These are phyloP conservation scores for Acestrorhynchus altus DNA, from an alignment of 2,797 vertebrate species.

Conservation along the genomic window DNA sequence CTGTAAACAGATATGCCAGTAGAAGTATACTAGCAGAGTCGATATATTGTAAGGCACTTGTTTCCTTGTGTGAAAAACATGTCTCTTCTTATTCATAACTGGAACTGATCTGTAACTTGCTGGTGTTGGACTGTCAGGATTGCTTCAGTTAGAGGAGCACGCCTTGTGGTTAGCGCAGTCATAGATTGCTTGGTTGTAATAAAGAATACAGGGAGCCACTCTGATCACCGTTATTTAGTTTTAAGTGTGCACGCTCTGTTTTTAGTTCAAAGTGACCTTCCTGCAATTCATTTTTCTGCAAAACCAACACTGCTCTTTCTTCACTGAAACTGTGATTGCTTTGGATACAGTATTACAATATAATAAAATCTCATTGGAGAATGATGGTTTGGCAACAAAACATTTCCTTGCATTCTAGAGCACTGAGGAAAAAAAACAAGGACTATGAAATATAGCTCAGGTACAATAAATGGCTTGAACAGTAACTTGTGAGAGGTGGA, in stretches of 20 bases:
- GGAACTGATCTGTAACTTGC: neutral
- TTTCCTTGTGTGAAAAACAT: neutral
- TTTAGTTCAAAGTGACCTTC: neutral
- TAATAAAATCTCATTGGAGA: neutral
- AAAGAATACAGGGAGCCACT: neutral
- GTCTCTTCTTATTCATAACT: neutral
- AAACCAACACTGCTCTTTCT: neutral
- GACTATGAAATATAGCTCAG: too few species aligned
- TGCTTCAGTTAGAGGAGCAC: conserved; percentile 5
- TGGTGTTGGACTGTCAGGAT: neutral
- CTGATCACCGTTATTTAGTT: conserved; percentile 21
- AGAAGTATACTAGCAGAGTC: neutral
- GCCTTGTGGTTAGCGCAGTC: conserved; percentile 20
- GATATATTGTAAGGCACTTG: neutral
- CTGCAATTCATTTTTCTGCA: neutral
- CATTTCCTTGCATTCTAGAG: neutral
- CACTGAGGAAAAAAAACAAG: too few species aligned
- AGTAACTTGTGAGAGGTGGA: neutral
- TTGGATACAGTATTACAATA: neutral
- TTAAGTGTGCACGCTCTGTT: neutral
- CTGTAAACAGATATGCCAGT: neutral
- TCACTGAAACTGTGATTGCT: neutral
- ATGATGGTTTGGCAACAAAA: neutral
- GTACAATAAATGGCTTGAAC: too few species aligned
- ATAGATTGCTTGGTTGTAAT: conserved; percentile 39